phyloP scores from a whole-genome alignment of 2,113 vertebrate species.

The Neotoma lepida region DNA sequence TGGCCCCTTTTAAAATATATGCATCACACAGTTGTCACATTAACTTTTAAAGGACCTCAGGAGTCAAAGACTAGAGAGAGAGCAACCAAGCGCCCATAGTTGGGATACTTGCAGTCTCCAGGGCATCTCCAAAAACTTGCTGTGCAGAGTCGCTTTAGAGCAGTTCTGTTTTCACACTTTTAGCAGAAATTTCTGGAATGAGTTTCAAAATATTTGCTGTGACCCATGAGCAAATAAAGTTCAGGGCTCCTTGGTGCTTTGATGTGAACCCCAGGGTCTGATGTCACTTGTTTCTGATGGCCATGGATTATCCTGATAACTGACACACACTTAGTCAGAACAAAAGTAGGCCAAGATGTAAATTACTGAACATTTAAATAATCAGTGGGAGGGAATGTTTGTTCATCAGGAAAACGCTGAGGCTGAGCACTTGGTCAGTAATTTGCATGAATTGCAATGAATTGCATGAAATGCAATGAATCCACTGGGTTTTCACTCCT shows the following conservation, averaged over 20 bases:
- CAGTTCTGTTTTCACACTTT: slow-evolving; percentile 47
- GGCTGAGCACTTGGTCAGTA: not conserved
- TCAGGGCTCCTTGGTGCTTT: not conserved
- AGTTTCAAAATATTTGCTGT: not conserved
- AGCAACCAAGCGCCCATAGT: slow-evolving; percentile 19
- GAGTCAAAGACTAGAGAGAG: not conserved
- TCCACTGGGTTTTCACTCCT: slow-evolving; percentile 38
- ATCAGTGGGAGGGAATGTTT: not conserved
- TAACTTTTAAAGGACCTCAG: slow-evolving; percentile 55
- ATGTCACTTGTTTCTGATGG: not conserved
- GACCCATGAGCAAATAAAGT: not conserved
- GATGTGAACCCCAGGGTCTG: not conserved
- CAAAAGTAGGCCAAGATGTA: slow-evolving; percentile 39
- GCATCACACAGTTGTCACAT: slow-evolving; percentile 20
- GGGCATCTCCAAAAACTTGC: slow-evolving; percentile 54
- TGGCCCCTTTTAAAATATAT: slow-evolving; percentile 32
- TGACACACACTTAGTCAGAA: not conserved
- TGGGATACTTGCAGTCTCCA: slow-evolving; percentile 58
- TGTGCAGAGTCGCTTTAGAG: not conserved
- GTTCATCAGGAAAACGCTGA: not conserved
- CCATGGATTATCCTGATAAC: not conserved
- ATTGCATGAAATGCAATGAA: not conserved
- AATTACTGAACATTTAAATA: slow-evolving; percentile 56
- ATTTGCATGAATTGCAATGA: too few species aligned
- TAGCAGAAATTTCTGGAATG: slow-evolving; percentile 6